Conservation (phyloP, 2,888 invertebrate genomes). For the Caenorhabditis sp. region DNA sequence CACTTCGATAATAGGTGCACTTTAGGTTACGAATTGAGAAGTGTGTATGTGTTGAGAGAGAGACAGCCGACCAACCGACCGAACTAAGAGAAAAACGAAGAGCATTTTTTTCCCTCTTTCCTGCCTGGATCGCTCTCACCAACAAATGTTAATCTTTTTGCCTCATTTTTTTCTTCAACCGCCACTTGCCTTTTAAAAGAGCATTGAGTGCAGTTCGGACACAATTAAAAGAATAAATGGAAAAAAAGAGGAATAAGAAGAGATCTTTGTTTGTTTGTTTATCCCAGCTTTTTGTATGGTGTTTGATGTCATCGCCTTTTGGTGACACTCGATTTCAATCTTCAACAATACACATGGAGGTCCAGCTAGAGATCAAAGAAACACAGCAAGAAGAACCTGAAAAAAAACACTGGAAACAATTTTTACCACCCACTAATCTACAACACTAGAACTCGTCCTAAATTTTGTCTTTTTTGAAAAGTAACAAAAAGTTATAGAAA, state of each 20-base stretch:
- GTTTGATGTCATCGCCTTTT: neutral
- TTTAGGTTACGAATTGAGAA: conserved; percentile 17
- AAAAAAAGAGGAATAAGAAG: neutral
- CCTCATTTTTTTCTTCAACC: neutral
- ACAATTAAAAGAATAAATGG: neutral
- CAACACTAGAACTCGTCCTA: too few relatives aligned
- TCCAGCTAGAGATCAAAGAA: too few relatives aligned
- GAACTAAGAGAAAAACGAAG: conserved; percentile 1
- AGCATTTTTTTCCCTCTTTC: conserved; percentile 2
- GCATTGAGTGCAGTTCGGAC: neutral
- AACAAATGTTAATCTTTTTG: neutral
- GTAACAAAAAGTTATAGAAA: too few relatives aligned
- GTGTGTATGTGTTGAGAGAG: conserved; percentile 5
- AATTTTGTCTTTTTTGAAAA: too few relatives aligned
- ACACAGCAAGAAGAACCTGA: too few relatives aligned
- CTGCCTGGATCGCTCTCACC: neutral
- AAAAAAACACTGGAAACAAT: too few relatives aligned
- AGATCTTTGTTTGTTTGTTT: conserved; percentile 1
- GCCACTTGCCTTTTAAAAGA: neutral
- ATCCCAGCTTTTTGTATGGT: neutral
- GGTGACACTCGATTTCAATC: neutral
- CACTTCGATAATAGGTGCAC: conserved; percentile 36
- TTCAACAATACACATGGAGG: too few relatives aligned
- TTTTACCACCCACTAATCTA: too few relatives aligned
- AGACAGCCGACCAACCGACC: conserved; percentile 1